Evolutionary conservation across 2,113 vertebrate species (phyloP).

Genomic region (Brachypodius melanocephalos): DNA sequence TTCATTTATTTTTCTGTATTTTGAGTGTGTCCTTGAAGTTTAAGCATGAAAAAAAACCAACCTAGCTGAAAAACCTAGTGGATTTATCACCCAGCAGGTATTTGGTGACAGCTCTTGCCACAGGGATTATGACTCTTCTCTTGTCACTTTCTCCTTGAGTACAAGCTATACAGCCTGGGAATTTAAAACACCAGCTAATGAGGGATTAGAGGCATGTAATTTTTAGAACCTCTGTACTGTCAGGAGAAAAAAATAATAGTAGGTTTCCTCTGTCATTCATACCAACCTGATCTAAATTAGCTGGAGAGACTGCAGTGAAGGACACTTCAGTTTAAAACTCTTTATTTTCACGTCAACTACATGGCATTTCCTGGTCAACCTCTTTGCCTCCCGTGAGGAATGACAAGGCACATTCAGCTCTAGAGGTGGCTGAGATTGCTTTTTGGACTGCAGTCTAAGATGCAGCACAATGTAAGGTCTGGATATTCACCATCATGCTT

Average conservation of each 20-base stretch:
- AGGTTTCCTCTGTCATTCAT: constrained; percentile 25
- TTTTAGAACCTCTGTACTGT: constrained; percentile 39
- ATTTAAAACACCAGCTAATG: constrained; percentile 37
- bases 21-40: constrained; percentile 15
- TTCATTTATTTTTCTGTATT: constrained; percentile 36
- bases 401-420: neutral
- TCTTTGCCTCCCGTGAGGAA: neutral
- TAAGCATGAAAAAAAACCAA: neutral
- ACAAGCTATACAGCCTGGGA: neutral
- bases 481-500: accelerated
- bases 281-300: constrained; percentile 31
- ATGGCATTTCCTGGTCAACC: neutral
- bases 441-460: neutral
- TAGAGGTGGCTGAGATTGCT: neutral
- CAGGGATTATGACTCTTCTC: constrained; percentile 23
- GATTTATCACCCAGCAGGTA: constrained; percentile 51
- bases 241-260: constrained; percentile 15
- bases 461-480: neutral
- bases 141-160: constrained; percentile 47
- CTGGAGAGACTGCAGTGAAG: constrained; percentile 23
- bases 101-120: constrained; percentile 18
- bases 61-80: constrained; percentile 2
- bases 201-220: constrained; percentile 46
- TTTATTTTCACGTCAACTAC: neutral
- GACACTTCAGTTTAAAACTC: constrained; percentile 15